Percentiles rank a stretch among this genome's conserved stretches.
phyloP scores from a whole-genome alignment of 92 coral and sea anemone species.

The Palythoa grandis region DNA sequence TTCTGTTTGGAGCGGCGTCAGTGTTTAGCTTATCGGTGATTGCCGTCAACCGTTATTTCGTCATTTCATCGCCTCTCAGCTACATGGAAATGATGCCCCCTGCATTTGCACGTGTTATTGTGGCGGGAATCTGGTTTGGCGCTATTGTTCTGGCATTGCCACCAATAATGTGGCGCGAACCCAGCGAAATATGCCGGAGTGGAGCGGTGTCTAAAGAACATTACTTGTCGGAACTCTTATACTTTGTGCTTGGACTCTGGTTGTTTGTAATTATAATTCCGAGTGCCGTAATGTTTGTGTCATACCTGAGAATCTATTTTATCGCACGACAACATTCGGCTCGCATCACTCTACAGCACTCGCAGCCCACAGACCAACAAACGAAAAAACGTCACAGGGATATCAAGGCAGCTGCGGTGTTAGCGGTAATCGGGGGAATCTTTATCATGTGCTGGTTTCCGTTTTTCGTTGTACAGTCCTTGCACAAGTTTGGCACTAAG shows the following conservation, averaged over 20 bases:
- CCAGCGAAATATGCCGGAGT: constrained; percentile 81
- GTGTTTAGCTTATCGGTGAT: constrained; percentile 89
- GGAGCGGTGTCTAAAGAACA: constrained; percentile 85
- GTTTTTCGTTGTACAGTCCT: constrained; percentile 91
- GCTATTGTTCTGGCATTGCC: constrained; percentile 83
- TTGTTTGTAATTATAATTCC: constrained; percentile 91
- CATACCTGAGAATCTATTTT: constrained; percentile 82
- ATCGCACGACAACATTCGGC: constrained; percentile 85
- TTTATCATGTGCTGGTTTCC: constrained; percentile 95
- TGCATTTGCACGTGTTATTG: constrained; percentile 74
- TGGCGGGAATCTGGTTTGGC: constrained; percentile 85
- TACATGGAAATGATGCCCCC: constrained; percentile 89
- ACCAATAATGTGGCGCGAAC: constrained; percentile 90
- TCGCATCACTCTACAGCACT: constrained; percentile 56
- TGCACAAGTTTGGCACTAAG: constrained; percentile 83
- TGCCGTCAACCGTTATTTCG: constrained; percentile 89
- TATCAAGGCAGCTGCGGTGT: constrained; percentile 84
- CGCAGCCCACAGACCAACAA: constrained; percentile 52
- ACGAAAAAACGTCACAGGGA: constrained; percentile 72
- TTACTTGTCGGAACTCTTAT: constrained; percentile 79
- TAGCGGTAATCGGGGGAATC: constrained; percentile 93
- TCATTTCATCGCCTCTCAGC: constrained; percentile 89
- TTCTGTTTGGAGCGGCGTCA: constrained; percentile 96
- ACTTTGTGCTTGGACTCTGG: constrained; percentile 88
- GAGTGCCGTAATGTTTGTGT: constrained; percentile 74